Conservation (phyloP, 1,140 invertebrate genomes). For the Temnothorax longispinosus region DNA sequence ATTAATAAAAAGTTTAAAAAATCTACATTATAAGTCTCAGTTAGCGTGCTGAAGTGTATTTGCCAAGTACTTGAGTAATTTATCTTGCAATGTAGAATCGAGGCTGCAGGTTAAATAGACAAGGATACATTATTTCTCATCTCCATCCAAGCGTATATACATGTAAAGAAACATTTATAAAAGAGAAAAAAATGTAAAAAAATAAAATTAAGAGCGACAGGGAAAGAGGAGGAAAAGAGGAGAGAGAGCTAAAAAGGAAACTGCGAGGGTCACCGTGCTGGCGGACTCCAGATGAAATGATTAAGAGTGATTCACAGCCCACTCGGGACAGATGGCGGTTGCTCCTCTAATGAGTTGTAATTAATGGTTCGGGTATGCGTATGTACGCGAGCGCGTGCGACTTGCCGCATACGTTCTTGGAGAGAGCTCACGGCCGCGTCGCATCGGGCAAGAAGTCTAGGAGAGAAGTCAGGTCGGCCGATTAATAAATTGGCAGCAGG, state of each 20-base stretch:
- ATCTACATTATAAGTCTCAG: background rate
- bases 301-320: constrained; percentile 85
- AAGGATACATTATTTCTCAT: constrained; percentile 30
- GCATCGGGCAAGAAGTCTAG: constrained; percentile 68
- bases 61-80: background rate
- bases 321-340: constrained; percentile 84
- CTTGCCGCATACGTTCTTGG: constrained; percentile 77
- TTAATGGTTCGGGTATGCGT: constrained; percentile 83
- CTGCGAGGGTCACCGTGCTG: constrained; percentile 73
- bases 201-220: background rate
- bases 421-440: constrained; percentile 66
- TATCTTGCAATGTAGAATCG: constrained; percentile 3
- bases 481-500: constrained; percentile 57
- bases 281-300: constrained; percentile 83
- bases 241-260: constrained; percentile 20
- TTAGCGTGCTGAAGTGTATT: background rate
- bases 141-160: background rate
- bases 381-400: constrained; percentile 67
- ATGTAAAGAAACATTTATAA: constrained; percentile 1
- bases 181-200: constrained; percentile 12
- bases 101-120: constrained; percentile 14
- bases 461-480: constrained; percentile 53
- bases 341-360: constrained; percentile 85
- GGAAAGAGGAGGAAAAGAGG: background rate
- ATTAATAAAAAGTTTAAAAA: background rate